Conservation (phyloP, 2,113 vertebrate species). For the Podilymbus podiceps region DNA sequence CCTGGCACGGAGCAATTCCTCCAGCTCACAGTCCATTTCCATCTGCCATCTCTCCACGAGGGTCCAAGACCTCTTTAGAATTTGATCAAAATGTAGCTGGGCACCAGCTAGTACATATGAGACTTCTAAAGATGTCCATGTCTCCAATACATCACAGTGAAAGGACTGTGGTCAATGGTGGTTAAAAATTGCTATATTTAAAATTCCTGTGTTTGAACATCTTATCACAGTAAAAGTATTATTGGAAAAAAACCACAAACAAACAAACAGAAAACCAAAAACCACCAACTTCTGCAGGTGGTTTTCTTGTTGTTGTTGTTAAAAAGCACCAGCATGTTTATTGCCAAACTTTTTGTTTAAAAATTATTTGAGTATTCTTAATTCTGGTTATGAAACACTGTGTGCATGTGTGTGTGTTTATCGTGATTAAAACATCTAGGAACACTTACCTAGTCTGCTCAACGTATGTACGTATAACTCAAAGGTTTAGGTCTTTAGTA, state of each 20-base stretch:
- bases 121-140: fast-evolving
- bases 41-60: not conserved
- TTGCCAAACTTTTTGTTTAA: not conserved
- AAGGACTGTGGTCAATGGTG: not conserved
- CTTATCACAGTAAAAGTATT: not conserved
- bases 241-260: not conserved
- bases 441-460: not conserved
- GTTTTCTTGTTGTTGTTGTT: no score
- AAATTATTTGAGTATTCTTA: not conserved
- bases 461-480: fast-evolving
- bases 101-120: fast-evolving
- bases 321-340: not conserved
- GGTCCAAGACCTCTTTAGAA: not conserved
- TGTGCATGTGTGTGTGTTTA: not conserved
- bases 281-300: no score
- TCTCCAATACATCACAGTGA: not conserved
- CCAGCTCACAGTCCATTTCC: not conserved
- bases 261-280: no score
- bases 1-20: not conserved
- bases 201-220: not conserved
- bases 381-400: not conserved
- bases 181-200: not conserved
- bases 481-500: not conserved
- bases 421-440: not conserved
- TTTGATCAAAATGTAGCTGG: not conserved